These are phyloP conservation scores for Acromyrmex heyeri DNA, from an alignment of 1,140 invertebrate species.

Conservation along the genomic window DNA sequence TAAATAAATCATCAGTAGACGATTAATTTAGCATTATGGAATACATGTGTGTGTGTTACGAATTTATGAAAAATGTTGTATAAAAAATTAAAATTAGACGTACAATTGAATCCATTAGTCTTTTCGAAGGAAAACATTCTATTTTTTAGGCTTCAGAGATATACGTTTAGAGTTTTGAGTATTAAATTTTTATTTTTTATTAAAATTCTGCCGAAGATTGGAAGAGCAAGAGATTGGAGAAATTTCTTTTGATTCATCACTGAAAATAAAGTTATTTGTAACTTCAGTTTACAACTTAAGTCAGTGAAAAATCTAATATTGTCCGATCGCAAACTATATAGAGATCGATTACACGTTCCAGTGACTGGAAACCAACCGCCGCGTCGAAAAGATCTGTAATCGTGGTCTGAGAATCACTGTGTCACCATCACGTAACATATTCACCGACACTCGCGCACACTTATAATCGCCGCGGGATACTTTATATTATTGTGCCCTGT, in stretches of 20 bases:
- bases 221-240: background rate
- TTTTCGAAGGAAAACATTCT: background rate
- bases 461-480: constrained; percentile 12
- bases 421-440: constrained; percentile 19
- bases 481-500: constrained; percentile 9
- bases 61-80: background rate
- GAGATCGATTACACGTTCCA: constrained; percentile 14
- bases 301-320: constrained; percentile 34
- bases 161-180: background rate
- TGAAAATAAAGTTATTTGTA: constrained; percentile 15
- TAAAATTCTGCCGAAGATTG: background rate
- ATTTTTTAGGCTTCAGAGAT: background rate
- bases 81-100: background rate
- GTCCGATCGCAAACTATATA: constrained; percentile 7
- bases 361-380: constrained; percentile 1
- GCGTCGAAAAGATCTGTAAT: constrained; percentile 1
- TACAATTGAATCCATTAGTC: background rate
- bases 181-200: background rate
- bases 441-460: background rate
- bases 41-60: no score
- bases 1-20: background rate
- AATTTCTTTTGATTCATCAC: constrained; percentile 7
- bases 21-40: background rate
- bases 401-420: constrained; percentile 33
- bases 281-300: background rate